Evolutionary conservation across 2,113 vertebrate species (phyloP).

Genomic region (Gracilinanus agilis): DNA sequence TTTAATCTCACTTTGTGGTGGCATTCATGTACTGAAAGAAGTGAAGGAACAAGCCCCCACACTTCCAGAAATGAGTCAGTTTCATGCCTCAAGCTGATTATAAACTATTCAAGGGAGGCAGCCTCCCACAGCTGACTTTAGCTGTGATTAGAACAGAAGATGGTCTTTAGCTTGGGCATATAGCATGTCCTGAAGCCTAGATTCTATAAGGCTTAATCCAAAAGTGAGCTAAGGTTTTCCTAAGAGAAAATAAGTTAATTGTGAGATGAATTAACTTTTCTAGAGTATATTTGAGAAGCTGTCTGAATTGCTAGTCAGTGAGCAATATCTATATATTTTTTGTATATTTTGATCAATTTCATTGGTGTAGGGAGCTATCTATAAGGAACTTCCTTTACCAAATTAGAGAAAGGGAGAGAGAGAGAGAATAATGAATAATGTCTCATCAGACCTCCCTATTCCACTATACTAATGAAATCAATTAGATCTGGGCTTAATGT

Average conservation of each 20-base stretch:
- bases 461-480: background rate
- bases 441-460: background rate
- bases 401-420: background rate
- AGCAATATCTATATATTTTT: background rate
- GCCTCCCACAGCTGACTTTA: slow-evolving; percentile 85
- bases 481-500: background rate
- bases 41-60: slow-evolving; percentile 81
- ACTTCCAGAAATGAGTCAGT: slow-evolving; percentile 84
- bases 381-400: background rate
- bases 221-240: slow-evolving; percentile 52
- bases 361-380: background rate
- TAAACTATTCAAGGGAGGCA: slow-evolving; percentile 83
- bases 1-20: slow-evolving; percentile 79
- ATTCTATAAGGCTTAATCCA: slow-evolving; percentile 37
- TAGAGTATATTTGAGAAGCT: background rate
- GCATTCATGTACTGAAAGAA: slow-evolving; percentile 80
- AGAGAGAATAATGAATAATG: background rate
- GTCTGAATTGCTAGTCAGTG: background rate
- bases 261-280: background rate
- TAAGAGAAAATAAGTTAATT: slow-evolving; percentile 15
- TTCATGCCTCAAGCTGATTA: slow-evolving; percentile 83
- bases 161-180: slow-evolving; percentile 58
- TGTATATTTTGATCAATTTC: background rate
- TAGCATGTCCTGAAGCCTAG: slow-evolving; percentile 34
- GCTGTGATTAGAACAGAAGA: slow-evolving; percentile 73